phyloP scores from a whole-genome alignment of 2,888 invertebrate genomes.

The Ophion ellenae region DNA sequence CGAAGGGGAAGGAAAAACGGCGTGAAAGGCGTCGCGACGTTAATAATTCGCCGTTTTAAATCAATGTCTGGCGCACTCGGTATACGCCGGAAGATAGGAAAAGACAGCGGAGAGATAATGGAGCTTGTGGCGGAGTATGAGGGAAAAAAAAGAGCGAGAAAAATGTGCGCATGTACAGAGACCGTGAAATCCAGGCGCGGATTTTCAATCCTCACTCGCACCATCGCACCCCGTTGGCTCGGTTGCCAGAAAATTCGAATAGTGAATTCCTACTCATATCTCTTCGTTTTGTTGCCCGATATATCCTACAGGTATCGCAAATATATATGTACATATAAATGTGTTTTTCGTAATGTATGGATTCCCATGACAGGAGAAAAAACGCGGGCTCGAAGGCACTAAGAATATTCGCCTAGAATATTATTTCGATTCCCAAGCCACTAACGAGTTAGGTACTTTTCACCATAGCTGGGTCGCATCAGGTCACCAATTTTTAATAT shows the following conservation, averaged over 20 bases:
- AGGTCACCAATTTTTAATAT: neutral
- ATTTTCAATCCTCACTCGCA: conserved; percentile 12
- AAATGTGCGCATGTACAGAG: conserved; percentile 36
- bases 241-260: conserved; percentile 67
- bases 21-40: conserved; percentile 61
- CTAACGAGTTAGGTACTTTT: neutral
- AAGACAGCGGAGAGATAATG: conserved; percentile 56
- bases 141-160: conserved; percentile 34
- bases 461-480: neutral
- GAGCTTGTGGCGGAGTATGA: conserved; percentile 48
- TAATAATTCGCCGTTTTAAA: conserved; percentile 69
- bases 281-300: conserved; percentile 8
- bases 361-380: neutral
- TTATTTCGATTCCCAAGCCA: neutral
- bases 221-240: conserved; percentile 45
- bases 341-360: neutral
- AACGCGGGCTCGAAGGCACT: neutral
- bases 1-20: neutral
- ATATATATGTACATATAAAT: neutral
- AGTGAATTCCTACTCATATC: conserved; percentile 47
- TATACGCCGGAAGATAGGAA: conserved; percentile 39
- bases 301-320: neutral
- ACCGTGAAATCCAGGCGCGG: conserved; percentile 30
- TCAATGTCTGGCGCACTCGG: conserved; percentile 68
- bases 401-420: neutral